Percentiles rank a stretch among this genome's conserved stretches.
Conservation (phyloP, 2,797 vertebrate genomes). For the Rhabdophis nuchalis region DNA sequence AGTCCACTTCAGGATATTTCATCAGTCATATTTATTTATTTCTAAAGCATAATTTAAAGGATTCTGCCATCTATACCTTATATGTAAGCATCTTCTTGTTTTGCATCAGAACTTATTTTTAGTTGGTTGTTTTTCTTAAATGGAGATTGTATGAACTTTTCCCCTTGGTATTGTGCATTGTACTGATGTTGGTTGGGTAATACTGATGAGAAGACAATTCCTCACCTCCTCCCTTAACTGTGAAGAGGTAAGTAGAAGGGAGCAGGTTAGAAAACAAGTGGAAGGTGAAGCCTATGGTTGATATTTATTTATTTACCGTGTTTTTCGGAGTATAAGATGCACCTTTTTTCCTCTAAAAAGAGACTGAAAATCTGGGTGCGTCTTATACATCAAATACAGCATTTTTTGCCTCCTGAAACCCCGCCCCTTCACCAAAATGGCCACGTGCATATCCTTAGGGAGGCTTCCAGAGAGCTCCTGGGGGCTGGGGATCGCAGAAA, state of each 20-base stretch:
- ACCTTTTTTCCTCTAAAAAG: too few relatives aligned
- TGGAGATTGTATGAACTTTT: neutral
- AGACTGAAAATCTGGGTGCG: too few relatives aligned
- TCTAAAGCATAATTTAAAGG: neutral
- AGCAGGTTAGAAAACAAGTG: neutral
- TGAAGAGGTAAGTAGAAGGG: neutral
- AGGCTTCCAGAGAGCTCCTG: too few relatives aligned
- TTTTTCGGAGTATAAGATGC: too few relatives aligned
- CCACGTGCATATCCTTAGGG: too few relatives aligned
- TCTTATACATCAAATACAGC: too few relatives aligned
- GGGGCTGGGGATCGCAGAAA: too few relatives aligned
- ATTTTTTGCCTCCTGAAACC: too few relatives aligned
- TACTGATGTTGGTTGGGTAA: neutral
- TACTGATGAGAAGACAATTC: neutral
- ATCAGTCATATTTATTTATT: neutral
- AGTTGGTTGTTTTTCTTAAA: neutral
- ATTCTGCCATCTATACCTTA: neutral
- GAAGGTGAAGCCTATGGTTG: neutral
- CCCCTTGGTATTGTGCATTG: neutral
- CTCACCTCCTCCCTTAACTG: neutral
- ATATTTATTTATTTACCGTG: neutral
- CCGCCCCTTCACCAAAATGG: too few relatives aligned
- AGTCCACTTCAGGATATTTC: neutral
- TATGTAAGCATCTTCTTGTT: neutral
- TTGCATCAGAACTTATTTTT: neutral